Base-by-base conservation (phyloP, 2,113 vertebrate species). In the Leiothrix lutea region DNA sequence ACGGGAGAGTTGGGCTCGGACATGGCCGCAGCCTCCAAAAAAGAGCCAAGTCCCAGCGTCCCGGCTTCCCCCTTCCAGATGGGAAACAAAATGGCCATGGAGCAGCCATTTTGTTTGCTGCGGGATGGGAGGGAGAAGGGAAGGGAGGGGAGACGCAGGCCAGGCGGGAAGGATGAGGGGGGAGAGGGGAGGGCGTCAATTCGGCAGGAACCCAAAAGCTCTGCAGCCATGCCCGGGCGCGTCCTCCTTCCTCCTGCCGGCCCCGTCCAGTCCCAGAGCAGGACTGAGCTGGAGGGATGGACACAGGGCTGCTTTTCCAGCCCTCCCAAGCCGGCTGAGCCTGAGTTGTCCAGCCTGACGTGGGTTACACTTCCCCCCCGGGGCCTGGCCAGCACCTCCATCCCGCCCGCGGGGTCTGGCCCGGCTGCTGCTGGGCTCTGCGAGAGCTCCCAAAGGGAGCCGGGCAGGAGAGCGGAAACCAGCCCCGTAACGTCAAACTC, bases 21-120 rank as follows among this genome's bases (percentile, higher is more conserved):
- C 74, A 89, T 95, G 96, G 95, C 95, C 28, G 60, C 87, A 96
- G 94, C 78, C 90, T 97, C 88, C 88, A 74, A 78, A 92, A 72
- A 94, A 89, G 88, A 97, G 95, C 92, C 96, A 95, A 92, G 81
- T 96, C 91, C 92, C 92, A 75, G 96, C 60, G 65, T 95, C 88
- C 94, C 67, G 36, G 91, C 90, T 95, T 97, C 89, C 65, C 93
- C 81, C 73, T 95, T 97, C 90, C 97, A 84, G 93, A 42, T 69
- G 5, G 96, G 50, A 96, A 90, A 97, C 78, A 94, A 96, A 95
- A 97, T 97, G 96, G 96, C 95, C 97, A 91, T 90, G 95, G 93
- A 94, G 95, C 96, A 97, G 95, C 97, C 97, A 97, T 97, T 97
- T 97, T 97, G 95, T 95, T 91, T 56, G 81, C 94, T 94, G 90